Percentiles rank a stretch among this genome's conserved stretches.
phyloP scores from a whole-genome alignment of 2,797 vertebrate species.

The Paratrypauchen microcephalus region DNA sequence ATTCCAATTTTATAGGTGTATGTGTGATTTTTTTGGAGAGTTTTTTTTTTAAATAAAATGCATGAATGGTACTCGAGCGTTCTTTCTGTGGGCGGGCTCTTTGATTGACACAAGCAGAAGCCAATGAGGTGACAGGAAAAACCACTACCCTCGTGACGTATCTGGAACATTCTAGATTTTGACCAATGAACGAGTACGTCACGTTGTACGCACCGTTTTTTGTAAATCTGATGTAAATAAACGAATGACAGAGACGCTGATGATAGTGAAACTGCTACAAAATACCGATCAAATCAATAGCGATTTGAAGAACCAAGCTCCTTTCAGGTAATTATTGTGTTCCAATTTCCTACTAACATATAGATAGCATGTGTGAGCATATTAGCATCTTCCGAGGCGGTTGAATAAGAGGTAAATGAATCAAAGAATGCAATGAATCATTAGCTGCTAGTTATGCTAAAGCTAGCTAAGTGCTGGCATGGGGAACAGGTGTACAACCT shows the following conservation, averaged over 20 bases:
- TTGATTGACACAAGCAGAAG: slow-evolving; percentile 36
- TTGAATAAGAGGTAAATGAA: slow-evolving; percentile 39
- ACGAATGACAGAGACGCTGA: slow-evolving; percentile 67
- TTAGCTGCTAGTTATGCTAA: slow-evolving; percentile 46
- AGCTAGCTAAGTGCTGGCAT: slow-evolving; percentile 56
- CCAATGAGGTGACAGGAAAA: slow-evolving; percentile 47
- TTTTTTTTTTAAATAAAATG: not conserved
- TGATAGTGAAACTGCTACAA: slow-evolving; percentile 37
- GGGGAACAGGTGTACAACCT: slow-evolving; percentile 16
- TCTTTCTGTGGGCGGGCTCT: slow-evolving; percentile 15
- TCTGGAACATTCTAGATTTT: slow-evolving; percentile 56
- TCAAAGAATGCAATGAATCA: slow-evolving; percentile 60
- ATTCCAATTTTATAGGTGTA: not conserved
- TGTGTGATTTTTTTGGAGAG: too few relatives aligned
- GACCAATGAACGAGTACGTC: slow-evolving; percentile 72
- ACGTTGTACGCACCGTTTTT: slow-evolving; percentile 34
- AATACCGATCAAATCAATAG: slow-evolving; percentile 30
- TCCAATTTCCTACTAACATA: not conserved
- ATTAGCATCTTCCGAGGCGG: not conserved
- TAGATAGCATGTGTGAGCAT: not conserved
- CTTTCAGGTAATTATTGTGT: slow-evolving; percentile 48
- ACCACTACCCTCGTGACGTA: slow-evolving; percentile 45
- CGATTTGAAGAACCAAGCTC: slow-evolving; percentile 16
- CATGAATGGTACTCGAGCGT: not conserved
- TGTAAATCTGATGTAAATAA: slow-evolving; percentile 79